phyloP scores from a whole-genome alignment of 2,888 invertebrate genomes.

The Steinernema scapterisci region DNA sequence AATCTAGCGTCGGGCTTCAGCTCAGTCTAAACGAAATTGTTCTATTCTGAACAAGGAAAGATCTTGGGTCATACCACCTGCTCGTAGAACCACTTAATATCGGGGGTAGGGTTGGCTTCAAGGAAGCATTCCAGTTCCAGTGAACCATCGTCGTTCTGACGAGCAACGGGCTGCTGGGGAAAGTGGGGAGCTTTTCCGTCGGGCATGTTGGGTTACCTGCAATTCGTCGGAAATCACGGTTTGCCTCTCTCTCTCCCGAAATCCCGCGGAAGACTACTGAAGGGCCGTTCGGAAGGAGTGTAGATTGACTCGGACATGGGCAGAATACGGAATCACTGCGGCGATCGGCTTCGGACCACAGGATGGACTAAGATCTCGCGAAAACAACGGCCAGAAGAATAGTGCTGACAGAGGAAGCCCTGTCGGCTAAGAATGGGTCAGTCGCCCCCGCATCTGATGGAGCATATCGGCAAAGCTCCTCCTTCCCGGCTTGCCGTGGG shows the following conservation, averaged over 20 bases:
- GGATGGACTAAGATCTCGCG: slow-evolving; percentile 13
- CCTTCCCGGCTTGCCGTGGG: slow-evolving; percentile 30
- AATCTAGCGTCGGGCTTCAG: slow-evolving; percentile 62
- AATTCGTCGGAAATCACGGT: too few species aligned
- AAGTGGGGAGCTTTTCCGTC: slow-evolving; percentile 68
- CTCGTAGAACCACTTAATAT: slow-evolving; percentile 68
- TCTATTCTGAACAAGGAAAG: background rate
- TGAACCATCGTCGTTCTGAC: slow-evolving; percentile 68
- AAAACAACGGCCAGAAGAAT: slow-evolving; percentile 23
- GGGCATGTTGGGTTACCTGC: slow-evolving; percentile 50
- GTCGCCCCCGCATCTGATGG: slow-evolving; percentile 31
- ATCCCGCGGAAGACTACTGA: too few species aligned
- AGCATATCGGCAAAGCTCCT: slow-evolving; percentile 30
- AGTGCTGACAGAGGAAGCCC: background rate
- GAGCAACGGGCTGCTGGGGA: slow-evolving; percentile 68
- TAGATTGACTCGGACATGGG: background rate
- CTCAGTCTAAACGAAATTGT: slow-evolving; percentile 60
- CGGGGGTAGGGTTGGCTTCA: slow-evolving; percentile 66
- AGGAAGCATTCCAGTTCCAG: slow-evolving; percentile 68
- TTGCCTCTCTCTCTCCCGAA: too few species aligned
- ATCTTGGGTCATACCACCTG: slow-evolving; percentile 45
- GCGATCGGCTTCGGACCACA: background rate
- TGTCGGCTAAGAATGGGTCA: slow-evolving; percentile 31
- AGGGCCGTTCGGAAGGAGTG: too few species aligned
- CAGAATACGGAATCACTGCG: background rate